phyloP scores from a whole-genome alignment of 2,888 invertebrate species.

The Orchesella flavescens region DNA sequence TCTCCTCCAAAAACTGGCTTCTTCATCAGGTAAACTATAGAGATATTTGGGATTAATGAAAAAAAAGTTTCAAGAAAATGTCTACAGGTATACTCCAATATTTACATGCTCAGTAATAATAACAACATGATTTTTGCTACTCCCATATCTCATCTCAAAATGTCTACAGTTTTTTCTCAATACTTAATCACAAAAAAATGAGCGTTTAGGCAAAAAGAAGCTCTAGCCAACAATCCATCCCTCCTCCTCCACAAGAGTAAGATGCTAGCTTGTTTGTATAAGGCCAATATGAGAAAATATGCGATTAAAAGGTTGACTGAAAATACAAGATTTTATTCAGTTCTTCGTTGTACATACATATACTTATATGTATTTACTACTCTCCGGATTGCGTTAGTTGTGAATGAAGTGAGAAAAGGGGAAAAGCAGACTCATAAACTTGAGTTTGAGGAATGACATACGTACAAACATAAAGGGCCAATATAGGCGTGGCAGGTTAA shows the following conservation, averaged over 20 bases:
- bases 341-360: background rate
- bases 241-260: background rate
- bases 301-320: constrained; percentile 4
- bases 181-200: constrained; percentile 8
- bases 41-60: background rate
- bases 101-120: constrained; percentile 8
- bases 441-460: constrained; percentile 43
- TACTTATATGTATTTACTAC: no score
- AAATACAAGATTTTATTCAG: background rate
- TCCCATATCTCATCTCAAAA: background rate
- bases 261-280: background rate
- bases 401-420: constrained; percentile 22
- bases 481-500: constrained; percentile 72
- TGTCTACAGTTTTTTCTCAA: constrained; percentile 1
- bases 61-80: no score
- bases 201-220: background rate
- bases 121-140: constrained; percentile 6
- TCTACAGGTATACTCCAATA: no score
- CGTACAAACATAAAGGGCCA: constrained; percentile 53
- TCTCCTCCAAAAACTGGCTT: constrained; percentile 57
- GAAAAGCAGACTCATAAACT: constrained; percentile 59
- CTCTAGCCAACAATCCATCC: background rate
- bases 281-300: constrained; percentile 5
- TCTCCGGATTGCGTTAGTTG: background rate
- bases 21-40: constrained; percentile 29